These are phyloP conservation scores for Centropristis striata DNA, from an alignment of 2,113 vertebrate species.

Conservation along the genomic window DNA sequence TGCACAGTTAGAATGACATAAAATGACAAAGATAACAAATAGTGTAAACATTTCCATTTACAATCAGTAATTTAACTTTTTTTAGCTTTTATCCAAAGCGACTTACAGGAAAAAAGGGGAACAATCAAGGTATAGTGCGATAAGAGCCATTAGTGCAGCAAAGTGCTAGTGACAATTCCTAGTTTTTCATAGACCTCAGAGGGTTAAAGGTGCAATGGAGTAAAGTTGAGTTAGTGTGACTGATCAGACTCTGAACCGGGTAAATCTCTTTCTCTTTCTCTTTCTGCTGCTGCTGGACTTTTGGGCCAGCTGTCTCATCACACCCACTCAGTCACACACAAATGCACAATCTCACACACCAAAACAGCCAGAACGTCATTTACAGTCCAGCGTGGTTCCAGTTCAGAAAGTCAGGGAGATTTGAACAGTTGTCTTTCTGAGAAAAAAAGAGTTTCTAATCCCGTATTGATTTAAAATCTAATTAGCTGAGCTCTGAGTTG, in stretches of 20 bases:
- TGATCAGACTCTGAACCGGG: slow-evolving; percentile 39
- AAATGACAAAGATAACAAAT: too few species aligned
- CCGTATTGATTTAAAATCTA: background rate
- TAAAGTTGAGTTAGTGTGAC: slow-evolving; percentile 22
- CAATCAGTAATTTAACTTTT: too few species aligned
- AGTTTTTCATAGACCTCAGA: too few species aligned
- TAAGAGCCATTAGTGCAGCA: too few species aligned
- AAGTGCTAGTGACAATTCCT: too few species aligned
- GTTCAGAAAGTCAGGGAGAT: slow-evolving; percentile 57
- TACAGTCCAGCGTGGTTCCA: background rate
- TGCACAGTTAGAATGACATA: too few species aligned
- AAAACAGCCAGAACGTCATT: slow-evolving; percentile 32
- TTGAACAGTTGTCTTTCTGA: slow-evolving; percentile 32
- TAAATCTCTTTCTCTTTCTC: slow-evolving; percentile 39
- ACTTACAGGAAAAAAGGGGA: too few species aligned
- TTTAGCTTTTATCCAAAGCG: too few species aligned
- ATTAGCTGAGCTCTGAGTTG: background rate
- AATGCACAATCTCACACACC: slow-evolving; percentile 25
- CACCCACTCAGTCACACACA: slow-evolving; percentile 59
- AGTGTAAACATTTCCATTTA: too few species aligned
- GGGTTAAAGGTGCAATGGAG: background rate
- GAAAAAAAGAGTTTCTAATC: slow-evolving; percentile 3
- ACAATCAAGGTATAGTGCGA: too few species aligned
- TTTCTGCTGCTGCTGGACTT: slow-evolving; percentile 46
- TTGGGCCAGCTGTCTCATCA: slow-evolving; percentile 56